Base-by-base conservation (phyloP, 2,797 vertebrate genomes). In the Meriones psammophilus region DNA sequence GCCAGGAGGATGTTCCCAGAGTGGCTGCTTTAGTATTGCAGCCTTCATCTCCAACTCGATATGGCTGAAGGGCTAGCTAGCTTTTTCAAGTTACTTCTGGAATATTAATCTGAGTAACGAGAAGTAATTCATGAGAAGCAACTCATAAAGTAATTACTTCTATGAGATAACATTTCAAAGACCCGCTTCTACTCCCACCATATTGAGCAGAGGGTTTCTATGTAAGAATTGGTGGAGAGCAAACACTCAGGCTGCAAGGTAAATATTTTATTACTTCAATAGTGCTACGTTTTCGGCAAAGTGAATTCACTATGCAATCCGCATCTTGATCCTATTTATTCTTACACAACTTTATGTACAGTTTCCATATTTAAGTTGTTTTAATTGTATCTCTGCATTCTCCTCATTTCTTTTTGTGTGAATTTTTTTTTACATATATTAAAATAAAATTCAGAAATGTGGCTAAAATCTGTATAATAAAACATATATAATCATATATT, bases 401-500 rank as follows among this genome's bases (percentile, higher is more conserved):
- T 93, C 42, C 84, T 68, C 0, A 90, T 66, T 80, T 33, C 8
- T 60, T 81, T 92, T 12, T 94, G 5, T 0, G 90, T 71, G 20
- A 77, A 15, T 79, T 95, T 76, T 95, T 76, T 60, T 88, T 96
- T 89, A 56, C 12, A 71, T 42, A 85, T 64, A 50, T 85, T 86
- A 93, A 86, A 12, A 10, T 83, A 36, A 93, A 18, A 64, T 85
- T 94, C 54, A 94, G 20, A 79, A 39, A 89, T 78, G 14, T 89
- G 90, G 30, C 33, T 62, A 77, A 87, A 74, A 54, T 24, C 1
- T 85, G 14, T 56, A 62, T 1, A 26, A 20, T 71, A 83, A 66
- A 94, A 58, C 42, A 91, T 64, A 80, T 90, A n/a, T 73, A 90
- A 88, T 2, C 18, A 60, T 33, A 80, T 46, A 50, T 39, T 92